Evolutionary conservation across 2,797 vertebrate species (phyloP).

Genomic region (Myioborus miniatus): DNA sequence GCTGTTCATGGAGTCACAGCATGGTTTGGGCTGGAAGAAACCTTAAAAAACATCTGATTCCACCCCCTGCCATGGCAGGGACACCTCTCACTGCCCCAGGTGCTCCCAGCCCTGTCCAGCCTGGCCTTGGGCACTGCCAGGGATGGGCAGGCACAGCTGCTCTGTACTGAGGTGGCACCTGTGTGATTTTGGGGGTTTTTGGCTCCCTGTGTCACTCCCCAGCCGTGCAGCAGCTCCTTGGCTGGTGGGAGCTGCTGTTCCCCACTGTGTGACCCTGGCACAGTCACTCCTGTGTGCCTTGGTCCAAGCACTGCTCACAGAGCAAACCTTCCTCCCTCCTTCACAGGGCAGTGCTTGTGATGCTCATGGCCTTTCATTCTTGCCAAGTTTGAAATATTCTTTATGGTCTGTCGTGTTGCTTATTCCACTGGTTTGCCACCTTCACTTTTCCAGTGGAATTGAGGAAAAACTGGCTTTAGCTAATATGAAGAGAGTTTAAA

Average conservation of each 20-base stretch:
- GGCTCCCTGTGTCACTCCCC: background rate
- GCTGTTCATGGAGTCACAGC: background rate
- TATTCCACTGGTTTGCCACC: background rate
- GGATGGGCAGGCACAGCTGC: background rate
- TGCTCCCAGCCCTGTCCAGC: rapidly evolving
- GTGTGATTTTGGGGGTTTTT: rapidly evolving
- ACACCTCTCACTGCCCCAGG: rapidly evolving
- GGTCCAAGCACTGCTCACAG: background rate
- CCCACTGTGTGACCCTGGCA: background rate
- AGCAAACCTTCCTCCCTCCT: background rate
- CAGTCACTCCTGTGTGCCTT: background rate
- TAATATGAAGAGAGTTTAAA: background rate
- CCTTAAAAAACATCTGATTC: background rate
- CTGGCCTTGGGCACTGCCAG: background rate
- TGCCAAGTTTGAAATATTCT: background rate
- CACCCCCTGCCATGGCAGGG: background rate
- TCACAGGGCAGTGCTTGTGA: background rate
- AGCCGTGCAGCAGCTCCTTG: background rate
- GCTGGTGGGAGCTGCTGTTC: background rate
- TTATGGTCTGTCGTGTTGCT: background rate
- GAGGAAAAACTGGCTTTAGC: background rate
- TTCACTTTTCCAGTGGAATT: background rate
- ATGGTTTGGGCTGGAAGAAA: background rate
- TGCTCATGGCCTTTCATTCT: background rate
- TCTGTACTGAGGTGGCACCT: background rate